These are phyloP conservation scores for Hypena proboscidalis DNA, from an alignment of 2,888 invertebrate genomes.

Conservation along the genomic window DNA sequence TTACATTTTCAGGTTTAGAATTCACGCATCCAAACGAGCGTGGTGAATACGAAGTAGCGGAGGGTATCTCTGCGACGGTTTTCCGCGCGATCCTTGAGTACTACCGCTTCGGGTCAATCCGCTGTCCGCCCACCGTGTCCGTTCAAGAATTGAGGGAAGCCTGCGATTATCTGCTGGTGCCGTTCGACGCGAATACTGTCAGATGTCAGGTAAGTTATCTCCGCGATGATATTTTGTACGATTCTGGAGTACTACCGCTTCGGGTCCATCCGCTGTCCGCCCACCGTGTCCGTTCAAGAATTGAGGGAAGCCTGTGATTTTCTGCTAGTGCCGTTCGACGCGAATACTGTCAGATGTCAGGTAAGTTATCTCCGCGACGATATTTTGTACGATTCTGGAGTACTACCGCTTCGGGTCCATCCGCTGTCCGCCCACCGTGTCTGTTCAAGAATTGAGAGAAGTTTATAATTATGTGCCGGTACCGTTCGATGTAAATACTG, in stretches of 20 bases:
- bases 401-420: constrained; percentile 93
- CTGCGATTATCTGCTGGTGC: constrained; percentile 98
- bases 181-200: constrained; percentile 98
- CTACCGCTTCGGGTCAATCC: constrained; percentile 95
- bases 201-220: constrained; percentile 91
- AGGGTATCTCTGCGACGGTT: constrained; percentile 97
- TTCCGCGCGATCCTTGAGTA: constrained; percentile 98
- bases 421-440: constrained; percentile 96
- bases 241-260: constrained; percentile 97
- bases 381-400: constrained; percentile 97
- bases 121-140: constrained; percentile 97
- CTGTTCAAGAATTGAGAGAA: constrained; percentile 98
- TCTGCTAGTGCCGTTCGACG: constrained; percentile 98
- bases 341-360: constrained; percentile 95
- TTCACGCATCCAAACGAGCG: constrained; percentile 97
- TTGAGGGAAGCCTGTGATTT: constrained; percentile 99
- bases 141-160: constrained; percentile 99
- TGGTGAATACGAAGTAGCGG: constrained; percentile 98
- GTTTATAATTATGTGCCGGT: constrained; percentile 99
- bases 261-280: constrained; percentile 92
- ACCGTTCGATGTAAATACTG: constrained; percentile 98
- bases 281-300: constrained; percentile 98
- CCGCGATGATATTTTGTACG: constrained; percentile 96
- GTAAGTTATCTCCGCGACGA: constrained; percentile 92
- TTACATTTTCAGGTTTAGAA: constrained; percentile 88